A percentile compares a stretch with the other conserved stretches of the same genome.
Evolutionary conservation across 30 jellyfish, hydroid and myxozoan species (phyloP).

Genomic region (Cassiopea xamachana): DNA sequence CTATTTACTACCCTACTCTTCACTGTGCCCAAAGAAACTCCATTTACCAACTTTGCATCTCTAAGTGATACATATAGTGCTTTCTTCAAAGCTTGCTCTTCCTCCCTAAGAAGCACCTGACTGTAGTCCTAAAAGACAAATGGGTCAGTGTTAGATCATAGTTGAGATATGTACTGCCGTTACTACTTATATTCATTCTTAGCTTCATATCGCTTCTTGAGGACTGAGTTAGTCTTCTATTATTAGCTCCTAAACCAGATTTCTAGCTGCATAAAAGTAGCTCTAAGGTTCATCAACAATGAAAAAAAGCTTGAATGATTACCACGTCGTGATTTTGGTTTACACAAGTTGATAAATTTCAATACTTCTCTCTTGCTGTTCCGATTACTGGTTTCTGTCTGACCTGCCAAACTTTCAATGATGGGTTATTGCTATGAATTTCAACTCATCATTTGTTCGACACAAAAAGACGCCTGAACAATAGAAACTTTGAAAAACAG

Average conservation of each 20-base stretch:
- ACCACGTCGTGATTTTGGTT: no score
- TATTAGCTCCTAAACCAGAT: not conserved
- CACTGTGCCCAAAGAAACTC: not conserved
- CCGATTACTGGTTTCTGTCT: no score
- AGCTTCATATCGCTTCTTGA: not conserved
- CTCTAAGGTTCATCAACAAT: not conserved
- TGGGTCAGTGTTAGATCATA: no score
- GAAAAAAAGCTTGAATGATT: not conserved
- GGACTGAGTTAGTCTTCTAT: not conserved
- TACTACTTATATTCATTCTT: no score
- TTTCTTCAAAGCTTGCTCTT: slow-evolving; percentile 74
- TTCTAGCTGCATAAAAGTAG: not conserved
- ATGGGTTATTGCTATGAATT: no score
- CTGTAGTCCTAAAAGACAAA: slow-evolving; percentile 63
- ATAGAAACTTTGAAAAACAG: no score
- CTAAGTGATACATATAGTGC: slow-evolving; percentile 80
- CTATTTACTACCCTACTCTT: not conserved
- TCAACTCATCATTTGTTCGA: no score
- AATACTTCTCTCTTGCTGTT: no score
- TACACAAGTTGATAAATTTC: no score
- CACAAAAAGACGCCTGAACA: no score
- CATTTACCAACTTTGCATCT: slow-evolving; percentile 40
- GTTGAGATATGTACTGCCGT: no score
- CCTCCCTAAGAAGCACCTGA: slow-evolving; percentile 70
- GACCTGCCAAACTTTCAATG: no score